Base-by-base conservation (phyloP, 2,797 vertebrate species). In the Onychomys arenicola region DNA sequence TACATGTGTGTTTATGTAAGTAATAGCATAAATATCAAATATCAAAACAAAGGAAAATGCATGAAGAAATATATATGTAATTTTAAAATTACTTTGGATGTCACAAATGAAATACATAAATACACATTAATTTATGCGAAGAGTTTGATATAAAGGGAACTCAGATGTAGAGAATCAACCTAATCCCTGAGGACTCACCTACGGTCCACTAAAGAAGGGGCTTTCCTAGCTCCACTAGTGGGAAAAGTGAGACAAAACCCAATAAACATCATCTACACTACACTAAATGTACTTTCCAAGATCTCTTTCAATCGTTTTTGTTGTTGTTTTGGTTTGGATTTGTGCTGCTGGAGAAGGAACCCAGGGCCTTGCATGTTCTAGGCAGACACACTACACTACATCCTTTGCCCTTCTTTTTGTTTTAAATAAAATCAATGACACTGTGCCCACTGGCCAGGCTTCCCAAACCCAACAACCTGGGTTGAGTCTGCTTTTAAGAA, bases 241-340 rank as follows among this genome's bases (percentile, higher is more conserved):
- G 46, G 83, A 95, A 95, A 94, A 90, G 71, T 19, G 63, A n/a
- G 10, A 73, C 5, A 88, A 49, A 92, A 43, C 37, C 63, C 92
- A 90, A 13, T 19, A 67, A 89, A 27, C 5, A 19, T 4, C 34
- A 52, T n/a, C 43, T 82, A 40, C 71, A 73, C 37, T 73, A 73
- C 71, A 73, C 10, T 73, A 11, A 71, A 80, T 71, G 86, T 34
- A 87, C 75, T 91, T 93, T 75, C 27, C 92, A 95, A 43, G 85
- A 67, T 69, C 85, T 81, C 65, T 92, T 85, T 83, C 49, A 65
- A 34, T 73, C 2, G 1, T 69, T 16, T 43, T 77, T 25, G 29
- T 19, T n/a, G 2, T 52, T 78, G 43, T 16, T 77, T 65, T 65
- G 40, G 27, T 32, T 82, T 91, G 37, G 37, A 34, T 37, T 63